Evolutionary conservation across 2,797 vertebrate species (phyloP).

Genomic region (Xyrichtys novacula): DNA sequence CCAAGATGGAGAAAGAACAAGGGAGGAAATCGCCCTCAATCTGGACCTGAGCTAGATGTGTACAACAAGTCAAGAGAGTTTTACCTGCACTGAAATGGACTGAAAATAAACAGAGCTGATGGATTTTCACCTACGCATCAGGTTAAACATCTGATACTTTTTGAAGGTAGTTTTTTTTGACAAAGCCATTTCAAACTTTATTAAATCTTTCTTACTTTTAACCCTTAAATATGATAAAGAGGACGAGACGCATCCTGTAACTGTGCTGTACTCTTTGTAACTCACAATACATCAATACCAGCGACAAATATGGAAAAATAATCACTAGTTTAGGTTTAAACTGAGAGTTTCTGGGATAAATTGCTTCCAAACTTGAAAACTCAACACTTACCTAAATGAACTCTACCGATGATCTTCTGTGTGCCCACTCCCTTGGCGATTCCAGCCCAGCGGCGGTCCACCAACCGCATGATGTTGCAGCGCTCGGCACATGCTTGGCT

Average conservation of each 20-base stretch:
- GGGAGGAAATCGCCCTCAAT: constrained; percentile 98
- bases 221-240: background rate
- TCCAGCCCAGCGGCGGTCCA: constrained; percentile 97
- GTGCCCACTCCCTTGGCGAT: constrained; percentile 99
- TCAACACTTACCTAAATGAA: constrained; percentile 91
- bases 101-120: background rate
- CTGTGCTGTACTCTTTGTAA: background rate
- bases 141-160: background rate
- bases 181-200: background rate
- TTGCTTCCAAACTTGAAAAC: background rate
- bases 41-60: constrained; percentile 94
- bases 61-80: constrained; percentile 1
- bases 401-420: constrained; percentile 98
- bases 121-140: background rate
- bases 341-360: background rate
- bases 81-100: background rate
- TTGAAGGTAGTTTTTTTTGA: too few relatives aligned
- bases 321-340: too few relatives aligned
- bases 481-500: constrained; percentile 98
- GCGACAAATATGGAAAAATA: too few relatives aligned
- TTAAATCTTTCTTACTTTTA: too few relatives aligned
- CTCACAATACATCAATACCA: too few relatives aligned
- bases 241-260: background rate
- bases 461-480: constrained; percentile 98
- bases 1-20: constrained; percentile 97